Conservation (phyloP, 2,797 vertebrate genomes). For the Muscicapa comitata region DNA sequence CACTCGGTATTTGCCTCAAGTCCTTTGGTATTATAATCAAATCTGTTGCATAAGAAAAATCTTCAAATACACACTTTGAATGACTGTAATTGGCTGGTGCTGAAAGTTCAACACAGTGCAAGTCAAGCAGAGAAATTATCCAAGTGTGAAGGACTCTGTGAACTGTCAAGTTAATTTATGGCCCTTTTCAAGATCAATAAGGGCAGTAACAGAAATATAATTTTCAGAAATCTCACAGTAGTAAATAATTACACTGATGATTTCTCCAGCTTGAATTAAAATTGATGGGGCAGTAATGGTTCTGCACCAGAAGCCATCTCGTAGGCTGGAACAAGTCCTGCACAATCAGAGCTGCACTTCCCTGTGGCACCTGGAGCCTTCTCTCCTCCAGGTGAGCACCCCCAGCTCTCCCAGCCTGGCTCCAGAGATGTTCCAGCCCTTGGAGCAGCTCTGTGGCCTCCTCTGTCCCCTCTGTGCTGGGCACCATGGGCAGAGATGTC, state of each 20-base stretch:
- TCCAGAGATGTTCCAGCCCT: neutral
- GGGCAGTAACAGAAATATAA: neutral
- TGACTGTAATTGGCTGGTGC: slow-evolving; percentile 36
- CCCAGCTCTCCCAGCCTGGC: neutral
- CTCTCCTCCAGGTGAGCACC: neutral
- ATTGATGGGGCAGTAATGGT: neutral
- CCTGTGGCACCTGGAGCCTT: neutral
- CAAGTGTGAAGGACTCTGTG: slow-evolving; percentile 25
- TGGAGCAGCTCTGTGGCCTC: neutral
- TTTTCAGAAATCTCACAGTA: neutral
- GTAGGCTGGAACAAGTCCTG: neutral
- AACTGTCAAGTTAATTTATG: slow-evolving; percentile 16
- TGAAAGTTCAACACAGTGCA: slow-evolving; percentile 32
- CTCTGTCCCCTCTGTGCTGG: neutral
- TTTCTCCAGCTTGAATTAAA: neutral
- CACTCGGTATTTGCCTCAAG: neutral
- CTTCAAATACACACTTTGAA: slow-evolving; percentile 13
- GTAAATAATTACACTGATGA: slow-evolving; percentile 32
- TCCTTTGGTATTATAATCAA: slow-evolving; percentile 4
- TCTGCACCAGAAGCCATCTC: neutral
- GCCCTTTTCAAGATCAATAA: slow-evolving; percentile 45
- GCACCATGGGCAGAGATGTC: neutral
- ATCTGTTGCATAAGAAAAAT: neutral
- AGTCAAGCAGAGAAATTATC: slow-evolving; percentile 32
- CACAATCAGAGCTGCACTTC: neutral